Evolutionary conservation across 2,797 vertebrate species (phyloP).

Genomic region (Alauda arvensis): DNA sequence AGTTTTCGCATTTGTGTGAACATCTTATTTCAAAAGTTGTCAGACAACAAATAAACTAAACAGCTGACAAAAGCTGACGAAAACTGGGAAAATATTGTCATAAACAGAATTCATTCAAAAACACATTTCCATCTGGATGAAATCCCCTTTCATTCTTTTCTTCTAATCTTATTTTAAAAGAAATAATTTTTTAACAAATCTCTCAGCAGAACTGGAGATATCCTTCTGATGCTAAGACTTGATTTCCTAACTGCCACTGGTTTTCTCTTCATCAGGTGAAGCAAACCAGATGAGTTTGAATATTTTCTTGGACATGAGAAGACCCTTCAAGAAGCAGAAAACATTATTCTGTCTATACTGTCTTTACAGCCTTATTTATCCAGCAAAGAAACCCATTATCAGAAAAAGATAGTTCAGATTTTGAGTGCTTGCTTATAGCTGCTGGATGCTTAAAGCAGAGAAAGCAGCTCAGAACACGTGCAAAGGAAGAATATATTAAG

Average conservation of each 20-base stretch:
- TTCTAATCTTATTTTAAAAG: background rate
- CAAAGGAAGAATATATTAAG: background rate
- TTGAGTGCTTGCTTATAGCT: background rate
- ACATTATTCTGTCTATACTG: background rate
- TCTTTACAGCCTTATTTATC: background rate
- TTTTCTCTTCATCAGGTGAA: background rate
- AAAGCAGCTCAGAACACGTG: background rate
- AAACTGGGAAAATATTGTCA: slow-evolving; percentile 27
- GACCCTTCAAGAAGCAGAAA: background rate
- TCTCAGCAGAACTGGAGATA: background rate
- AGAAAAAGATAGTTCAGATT: background rate
- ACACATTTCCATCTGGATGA: slow-evolving; percentile 18
- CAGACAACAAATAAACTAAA: slow-evolving; percentile 9
- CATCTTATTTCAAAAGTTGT: slow-evolving; percentile 29
- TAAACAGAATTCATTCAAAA: slow-evolving; percentile 13
- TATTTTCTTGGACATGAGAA: background rate
- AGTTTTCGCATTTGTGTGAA: background rate
- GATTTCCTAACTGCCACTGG: background rate
- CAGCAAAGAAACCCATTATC: background rate
- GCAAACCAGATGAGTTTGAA: background rate
- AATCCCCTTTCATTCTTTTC: background rate
- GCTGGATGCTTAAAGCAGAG: background rate
- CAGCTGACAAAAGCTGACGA: background rate
- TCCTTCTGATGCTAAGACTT: background rate
- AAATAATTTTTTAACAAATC: background rate